Conservation (phyloP, 2,888 invertebrate species). For the Drosophila ochracea region DNA sequence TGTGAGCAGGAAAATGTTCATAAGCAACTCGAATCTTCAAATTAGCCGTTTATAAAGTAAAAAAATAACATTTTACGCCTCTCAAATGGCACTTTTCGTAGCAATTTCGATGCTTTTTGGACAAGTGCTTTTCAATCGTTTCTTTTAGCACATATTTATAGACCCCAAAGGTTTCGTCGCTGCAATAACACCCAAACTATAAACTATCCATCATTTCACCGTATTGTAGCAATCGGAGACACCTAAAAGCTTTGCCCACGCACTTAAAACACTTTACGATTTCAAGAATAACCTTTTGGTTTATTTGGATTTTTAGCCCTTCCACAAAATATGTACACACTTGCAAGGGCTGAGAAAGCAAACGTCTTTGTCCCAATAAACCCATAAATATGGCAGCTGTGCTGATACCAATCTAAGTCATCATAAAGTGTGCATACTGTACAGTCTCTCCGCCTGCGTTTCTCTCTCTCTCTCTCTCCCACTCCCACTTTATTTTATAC, state of each 20-base stretch:
- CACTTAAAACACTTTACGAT: conserved; percentile 44
- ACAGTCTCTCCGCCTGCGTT: neutral
- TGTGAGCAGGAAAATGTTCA: neutral
- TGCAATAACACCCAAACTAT: neutral
- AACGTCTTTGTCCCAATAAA: conserved; percentile 60
- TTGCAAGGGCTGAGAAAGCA: conserved; percentile 10
- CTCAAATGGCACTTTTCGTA: conserved; percentile 1
- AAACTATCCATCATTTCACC: conserved; percentile 10
- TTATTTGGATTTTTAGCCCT: conserved; percentile 1
- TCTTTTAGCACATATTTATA: conserved; percentile 35
- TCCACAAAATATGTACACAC: neutral
- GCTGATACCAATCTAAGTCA: conserved; percentile 45
- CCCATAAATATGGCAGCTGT: conserved; percentile 52
- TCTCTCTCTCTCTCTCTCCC: neutral
- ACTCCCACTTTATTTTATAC: conserved; percentile 4
- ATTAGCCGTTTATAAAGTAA: no score
- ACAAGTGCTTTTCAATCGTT: conserved; percentile 3
- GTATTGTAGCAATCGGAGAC: conserved; percentile 23
- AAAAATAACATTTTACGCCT: conserved; percentile 10
- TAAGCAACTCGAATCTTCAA: neutral
- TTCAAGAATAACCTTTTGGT: neutral
- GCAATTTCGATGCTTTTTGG: neutral
- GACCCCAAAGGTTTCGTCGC: neutral
- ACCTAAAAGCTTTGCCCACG: conserved; percentile 39
- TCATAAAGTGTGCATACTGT: conserved; percentile 35